These are phyloP conservation scores for Phoebastria nigripes DNA, from an alignment of 2,797 vertebrate genomes.

Conservation along the genomic window DNA sequence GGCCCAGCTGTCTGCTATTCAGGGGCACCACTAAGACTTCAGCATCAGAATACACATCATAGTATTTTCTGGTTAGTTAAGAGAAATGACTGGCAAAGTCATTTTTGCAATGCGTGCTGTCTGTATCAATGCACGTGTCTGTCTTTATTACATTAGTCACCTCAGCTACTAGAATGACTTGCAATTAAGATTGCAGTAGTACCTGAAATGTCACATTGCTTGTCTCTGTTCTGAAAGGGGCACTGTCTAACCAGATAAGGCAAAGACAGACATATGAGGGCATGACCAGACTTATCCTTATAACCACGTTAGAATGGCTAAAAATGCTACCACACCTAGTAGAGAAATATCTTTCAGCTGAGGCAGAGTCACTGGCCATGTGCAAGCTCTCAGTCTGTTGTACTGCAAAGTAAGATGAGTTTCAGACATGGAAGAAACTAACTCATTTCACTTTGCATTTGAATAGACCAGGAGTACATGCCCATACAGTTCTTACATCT, in stretches of 20 bases:
- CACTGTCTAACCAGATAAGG: not conserved
- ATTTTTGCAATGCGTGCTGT: not conserved
- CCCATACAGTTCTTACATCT: not conserved
- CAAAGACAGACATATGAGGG: not conserved
- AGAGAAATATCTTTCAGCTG: not conserved
- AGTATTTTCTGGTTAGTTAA: not conserved
- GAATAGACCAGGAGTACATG: not conserved
- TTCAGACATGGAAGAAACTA: not conserved
- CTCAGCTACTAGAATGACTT: slow-evolving; percentile 12
- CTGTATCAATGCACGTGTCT: not conserved
- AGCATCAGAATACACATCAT: not conserved
- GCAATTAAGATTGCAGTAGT: slow-evolving; percentile 16
- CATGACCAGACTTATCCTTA: slow-evolving; percentile 5
- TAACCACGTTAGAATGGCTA: not conserved
- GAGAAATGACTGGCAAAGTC: not conserved
- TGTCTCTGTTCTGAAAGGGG: not conserved
- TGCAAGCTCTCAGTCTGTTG: not conserved
- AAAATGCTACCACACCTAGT: not conserved
- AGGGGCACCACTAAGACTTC: not conserved
- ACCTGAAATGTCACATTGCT: slow-evolving; percentile 48
- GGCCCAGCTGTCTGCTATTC: slow-evolving; percentile 30
- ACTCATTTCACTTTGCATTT: not conserved
- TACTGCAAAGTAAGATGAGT: not conserved
- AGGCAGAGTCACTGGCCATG: not conserved
- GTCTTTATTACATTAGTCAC: not conserved